Conservation (phyloP, 2,113 vertebrate species). For the Jaculus jaculus region DNA sequence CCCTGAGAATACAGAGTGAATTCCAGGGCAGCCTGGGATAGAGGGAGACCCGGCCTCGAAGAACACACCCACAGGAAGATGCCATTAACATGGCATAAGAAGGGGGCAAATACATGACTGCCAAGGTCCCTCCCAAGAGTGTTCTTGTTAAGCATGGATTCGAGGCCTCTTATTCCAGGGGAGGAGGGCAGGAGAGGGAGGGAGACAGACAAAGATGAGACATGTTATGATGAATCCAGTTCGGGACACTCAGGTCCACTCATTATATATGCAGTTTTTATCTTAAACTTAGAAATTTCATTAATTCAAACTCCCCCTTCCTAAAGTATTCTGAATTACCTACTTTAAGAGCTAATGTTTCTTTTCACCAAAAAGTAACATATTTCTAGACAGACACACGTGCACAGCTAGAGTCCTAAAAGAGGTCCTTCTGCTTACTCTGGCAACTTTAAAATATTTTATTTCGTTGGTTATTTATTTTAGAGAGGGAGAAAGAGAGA, state of each 20-base stretch:
- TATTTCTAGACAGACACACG: neutral
- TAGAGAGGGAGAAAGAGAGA: too few relatives aligned
- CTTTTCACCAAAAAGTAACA: neutral
- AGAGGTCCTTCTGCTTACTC: neutral
- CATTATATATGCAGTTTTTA: neutral
- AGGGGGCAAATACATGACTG: neutral
- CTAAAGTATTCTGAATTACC: neutral
- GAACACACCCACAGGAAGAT: too few relatives aligned
- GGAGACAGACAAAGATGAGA: neutral
- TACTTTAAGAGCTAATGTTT: neutral
- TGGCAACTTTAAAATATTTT: neutral
- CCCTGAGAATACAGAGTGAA: too few relatives aligned
- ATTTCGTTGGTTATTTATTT: too few relatives aligned
- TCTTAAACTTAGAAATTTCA: conserved; percentile 16
- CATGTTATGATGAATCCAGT: neutral
- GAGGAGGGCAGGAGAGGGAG: neutral
- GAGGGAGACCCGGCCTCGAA: neutral
- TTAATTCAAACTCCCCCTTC: neutral
- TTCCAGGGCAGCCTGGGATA: too few relatives aligned
- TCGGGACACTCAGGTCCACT: neutral
- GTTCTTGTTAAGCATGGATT: neutral
- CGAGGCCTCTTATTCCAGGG: neutral
- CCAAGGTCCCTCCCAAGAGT: neutral
- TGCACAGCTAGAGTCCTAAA: neutral
- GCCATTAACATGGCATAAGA: too few relatives aligned